A percentile compares a stretch with the other conserved stretches of the same genome.
Evolutionary conservation across 2,113 vertebrate species (phyloP).

Genomic region (Prochilodus magdalenae): DNA sequence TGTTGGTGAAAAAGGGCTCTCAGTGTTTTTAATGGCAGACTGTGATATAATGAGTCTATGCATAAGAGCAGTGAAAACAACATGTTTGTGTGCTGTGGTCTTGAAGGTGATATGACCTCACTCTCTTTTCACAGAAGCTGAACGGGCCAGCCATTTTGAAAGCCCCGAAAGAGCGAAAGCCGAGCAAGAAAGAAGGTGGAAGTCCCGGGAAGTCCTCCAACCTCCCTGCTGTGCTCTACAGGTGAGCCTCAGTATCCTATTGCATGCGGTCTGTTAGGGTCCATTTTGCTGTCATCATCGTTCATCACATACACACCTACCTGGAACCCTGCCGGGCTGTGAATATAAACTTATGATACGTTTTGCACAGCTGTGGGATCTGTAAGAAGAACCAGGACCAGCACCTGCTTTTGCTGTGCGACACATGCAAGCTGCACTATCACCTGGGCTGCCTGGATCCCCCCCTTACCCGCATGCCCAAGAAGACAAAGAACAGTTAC

Average conservation of each 20-base stretch:
- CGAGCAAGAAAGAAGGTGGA: slow-evolving; percentile 96
- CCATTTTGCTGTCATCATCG: no score
- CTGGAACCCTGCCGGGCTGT: background rate
- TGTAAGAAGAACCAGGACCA: slow-evolving; percentile 99
- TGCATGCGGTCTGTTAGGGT: background rate
- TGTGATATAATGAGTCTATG: no score
- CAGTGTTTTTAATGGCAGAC: no score
- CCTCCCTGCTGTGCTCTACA: slow-evolving; percentile 93
- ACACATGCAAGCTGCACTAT: slow-evolving; percentile 98
- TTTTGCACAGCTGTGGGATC: slow-evolving; percentile 86
- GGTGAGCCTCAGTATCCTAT: slow-evolving; percentile 73
- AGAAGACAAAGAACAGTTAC: slow-evolving; percentile 99
- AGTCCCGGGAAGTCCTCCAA: slow-evolving; percentile 84
- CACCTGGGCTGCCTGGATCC: slow-evolving; percentile 98
- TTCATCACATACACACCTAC: background rate
- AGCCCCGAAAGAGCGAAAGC: slow-evolving; percentile 95
- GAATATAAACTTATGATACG: background rate
- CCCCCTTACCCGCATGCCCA: slow-evolving; percentile 96
- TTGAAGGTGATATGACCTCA: background rate
- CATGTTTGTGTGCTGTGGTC: no score
- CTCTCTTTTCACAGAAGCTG: slow-evolving; percentile 81
- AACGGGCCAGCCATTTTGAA: slow-evolving; percentile 90
- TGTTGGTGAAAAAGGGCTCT: no score
- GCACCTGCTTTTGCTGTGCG: slow-evolving; percentile 92
- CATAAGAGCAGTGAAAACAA: no score